These are phyloP conservation scores for Baccha elongata DNA, from an alignment of 2,888 invertebrate genomes.

Conservation along the genomic window DNA sequence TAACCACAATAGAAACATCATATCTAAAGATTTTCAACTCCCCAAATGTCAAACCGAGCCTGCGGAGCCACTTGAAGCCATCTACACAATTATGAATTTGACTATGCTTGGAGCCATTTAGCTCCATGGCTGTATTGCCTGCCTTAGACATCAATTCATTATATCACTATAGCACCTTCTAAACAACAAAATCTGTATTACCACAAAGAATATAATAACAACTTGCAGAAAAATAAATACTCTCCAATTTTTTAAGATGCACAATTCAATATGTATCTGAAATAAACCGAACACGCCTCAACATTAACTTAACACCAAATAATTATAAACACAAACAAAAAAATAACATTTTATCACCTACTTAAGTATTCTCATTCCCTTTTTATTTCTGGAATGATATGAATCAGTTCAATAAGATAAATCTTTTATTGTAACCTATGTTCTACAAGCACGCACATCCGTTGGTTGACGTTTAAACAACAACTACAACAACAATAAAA, in stretches of 20 bases:
- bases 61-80: too few species aligned
- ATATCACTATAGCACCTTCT: too few species aligned
- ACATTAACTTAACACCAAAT: background rate
- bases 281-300: background rate
- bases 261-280: background rate
- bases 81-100: too few species aligned
- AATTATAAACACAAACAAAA: background rate
- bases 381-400: constrained; percentile 49
- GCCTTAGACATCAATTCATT: too few species aligned
- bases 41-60: too few species aligned
- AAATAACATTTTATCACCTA: constrained; percentile 52
- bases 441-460: constrained; percentile 72
- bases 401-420: constrained; percentile 73
- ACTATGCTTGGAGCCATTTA: too few species aligned
- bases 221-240: too few species aligned
- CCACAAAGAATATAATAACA: too few species aligned
- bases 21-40: too few species aligned
- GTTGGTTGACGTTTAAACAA: constrained; percentile 59
- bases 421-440: constrained; percentile 73
- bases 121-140: too few species aligned
- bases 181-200: too few species aligned
- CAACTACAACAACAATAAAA: constrained; percentile 2
- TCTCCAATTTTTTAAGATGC: background rate
- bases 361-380: constrained; percentile 38
- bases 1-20: too few species aligned